phyloP scores from a whole-genome alignment of 2,888 invertebrate species.

The Coleophora flavipennella region DNA sequence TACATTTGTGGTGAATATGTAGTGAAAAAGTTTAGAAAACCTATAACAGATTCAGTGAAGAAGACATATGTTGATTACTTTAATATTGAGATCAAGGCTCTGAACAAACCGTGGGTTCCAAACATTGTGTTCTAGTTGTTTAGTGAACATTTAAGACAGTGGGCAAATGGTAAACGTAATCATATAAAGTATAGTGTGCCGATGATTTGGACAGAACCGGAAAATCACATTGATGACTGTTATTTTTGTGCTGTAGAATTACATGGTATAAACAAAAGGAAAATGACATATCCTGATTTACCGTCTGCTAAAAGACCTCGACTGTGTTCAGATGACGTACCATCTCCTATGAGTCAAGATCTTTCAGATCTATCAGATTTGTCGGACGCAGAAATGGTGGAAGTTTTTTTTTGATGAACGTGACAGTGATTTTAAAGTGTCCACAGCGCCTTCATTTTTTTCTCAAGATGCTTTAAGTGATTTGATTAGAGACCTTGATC shows the following conservation, averaged over 20 bases:
- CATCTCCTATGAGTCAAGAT: background rate
- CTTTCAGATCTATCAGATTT: too few species aligned
- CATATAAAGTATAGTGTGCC: slow-evolving; percentile 7
- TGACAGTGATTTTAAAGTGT: background rate
- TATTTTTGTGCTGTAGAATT: slow-evolving; percentile 6
- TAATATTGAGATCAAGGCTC: slow-evolving; percentile 5
- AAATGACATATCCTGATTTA: slow-evolving; percentile 1
- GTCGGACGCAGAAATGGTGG: too few species aligned
- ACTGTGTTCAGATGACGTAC: background rate
- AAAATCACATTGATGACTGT: slow-evolving; percentile 8
- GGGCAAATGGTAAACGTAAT: slow-evolving; percentile 7
- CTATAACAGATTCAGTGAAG: background rate
- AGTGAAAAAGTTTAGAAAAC: background rate
- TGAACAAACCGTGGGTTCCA: slow-evolving; percentile 7
- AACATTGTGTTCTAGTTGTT: slow-evolving; percentile 6
- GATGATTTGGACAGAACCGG: slow-evolving; percentile 10
- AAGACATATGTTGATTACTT: slow-evolving; percentile 8
- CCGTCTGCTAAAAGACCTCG: slow-evolving; percentile 1
- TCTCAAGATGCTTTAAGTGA: slow-evolving; percentile 8
- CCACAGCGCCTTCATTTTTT: slow-evolving; percentile 3
- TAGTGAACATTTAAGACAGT: slow-evolving; percentile 9
- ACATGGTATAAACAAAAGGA: slow-evolving; percentile 7
- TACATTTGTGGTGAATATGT: too few species aligned
- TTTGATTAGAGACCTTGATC: slow-evolving; percentile 7
- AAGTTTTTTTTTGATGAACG: background rate